Conservation (phyloP, 2,888 invertebrate species). For the Pandemis heparana region DNA sequence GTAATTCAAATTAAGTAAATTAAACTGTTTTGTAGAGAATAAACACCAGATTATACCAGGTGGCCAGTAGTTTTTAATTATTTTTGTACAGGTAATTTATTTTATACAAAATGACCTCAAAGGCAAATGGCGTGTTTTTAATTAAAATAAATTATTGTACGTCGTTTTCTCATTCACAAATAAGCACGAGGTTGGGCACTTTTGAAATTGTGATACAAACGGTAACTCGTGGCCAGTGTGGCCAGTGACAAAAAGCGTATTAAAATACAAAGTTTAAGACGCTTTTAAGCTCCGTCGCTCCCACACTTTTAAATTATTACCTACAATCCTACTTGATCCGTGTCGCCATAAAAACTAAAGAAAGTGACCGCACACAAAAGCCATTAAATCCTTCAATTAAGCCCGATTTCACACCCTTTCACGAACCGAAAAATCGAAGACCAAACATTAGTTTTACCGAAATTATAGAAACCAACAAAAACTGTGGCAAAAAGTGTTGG, state of each 20-base stretch:
- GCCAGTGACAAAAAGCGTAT: slow-evolving; percentile 7
- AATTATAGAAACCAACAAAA: slow-evolving; percentile 83
- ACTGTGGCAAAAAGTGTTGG: slow-evolving; percentile 66
- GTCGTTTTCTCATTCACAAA: slow-evolving; percentile 50
- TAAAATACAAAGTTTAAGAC: slow-evolving; percentile 43
- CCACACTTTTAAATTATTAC: slow-evolving; percentile 46
- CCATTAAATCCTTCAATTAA: slow-evolving; percentile 82
- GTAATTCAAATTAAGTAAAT: slow-evolving; percentile 53
- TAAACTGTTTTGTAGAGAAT: slow-evolving; percentile 42
- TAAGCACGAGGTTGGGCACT: slow-evolving; percentile 54
- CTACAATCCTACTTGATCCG: slow-evolving; percentile 47
- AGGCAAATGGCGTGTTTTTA: slow-evolving; percentile 59
- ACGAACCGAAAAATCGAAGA: slow-evolving; percentile 85
- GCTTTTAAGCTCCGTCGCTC: slow-evolving; percentile 34
- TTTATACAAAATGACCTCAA: slow-evolving; percentile 57
- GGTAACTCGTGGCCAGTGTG: neutral
- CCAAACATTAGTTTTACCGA: slow-evolving; percentile 85
- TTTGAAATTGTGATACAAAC: slow-evolving; percentile 32
- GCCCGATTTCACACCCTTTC: slow-evolving; percentile 84
- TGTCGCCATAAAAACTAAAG: slow-evolving; percentile 59
- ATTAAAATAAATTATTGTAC: slow-evolving; percentile 64
- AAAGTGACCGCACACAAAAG: slow-evolving; percentile 81
- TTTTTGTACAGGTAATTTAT: slow-evolving; percentile 52
- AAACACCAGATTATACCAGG: slow-evolving; percentile 59
- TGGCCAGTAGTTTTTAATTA: slow-evolving; percentile 30